These are phyloP conservation scores for Dendrocincla fuliginosa DNA, from an alignment of 2,797 vertebrate genomes.

Conservation along the genomic window DNA sequence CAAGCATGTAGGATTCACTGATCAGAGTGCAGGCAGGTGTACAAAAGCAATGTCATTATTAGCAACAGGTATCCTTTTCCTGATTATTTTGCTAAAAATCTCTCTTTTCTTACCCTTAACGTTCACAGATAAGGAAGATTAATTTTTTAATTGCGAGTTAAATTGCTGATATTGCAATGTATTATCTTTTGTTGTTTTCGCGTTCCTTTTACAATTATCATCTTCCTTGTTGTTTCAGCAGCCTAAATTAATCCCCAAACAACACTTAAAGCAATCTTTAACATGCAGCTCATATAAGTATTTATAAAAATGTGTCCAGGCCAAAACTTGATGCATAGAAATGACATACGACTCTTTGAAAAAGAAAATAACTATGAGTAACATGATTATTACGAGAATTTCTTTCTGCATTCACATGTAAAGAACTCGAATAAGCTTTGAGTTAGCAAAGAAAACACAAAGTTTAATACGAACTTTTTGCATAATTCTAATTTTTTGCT, in stretches of 20 bases:
- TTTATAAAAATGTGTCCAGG: background rate
- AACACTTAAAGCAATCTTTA: background rate
- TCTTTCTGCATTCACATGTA: background rate
- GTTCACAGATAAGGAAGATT: background rate
- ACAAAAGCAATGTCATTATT: background rate
- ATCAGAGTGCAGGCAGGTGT: slow-evolving; percentile 38
- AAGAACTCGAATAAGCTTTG: background rate
- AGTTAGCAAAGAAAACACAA: background rate
- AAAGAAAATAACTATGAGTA: background rate
- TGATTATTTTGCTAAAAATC: slow-evolving; percentile 6
- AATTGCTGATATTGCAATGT: slow-evolving; percentile 18
- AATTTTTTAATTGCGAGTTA: slow-evolving; percentile 16
- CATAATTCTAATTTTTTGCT: background rate
- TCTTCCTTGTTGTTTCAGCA: background rate
- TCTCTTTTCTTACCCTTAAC: background rate
- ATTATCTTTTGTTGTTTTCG: slow-evolving; percentile 20
- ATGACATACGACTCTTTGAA: background rate
- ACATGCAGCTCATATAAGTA: background rate
- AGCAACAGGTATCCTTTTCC: background rate
- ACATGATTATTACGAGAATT: background rate
- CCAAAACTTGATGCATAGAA: background rate
- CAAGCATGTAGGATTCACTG: slow-evolving; percentile 13
- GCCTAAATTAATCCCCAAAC: background rate
- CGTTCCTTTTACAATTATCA: slow-evolving; percentile 6
- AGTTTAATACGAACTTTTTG: background rate